phyloP scores from a whole-genome alignment of 2,797 vertebrate species.

The Bucorvus abyssinicus region DNA sequence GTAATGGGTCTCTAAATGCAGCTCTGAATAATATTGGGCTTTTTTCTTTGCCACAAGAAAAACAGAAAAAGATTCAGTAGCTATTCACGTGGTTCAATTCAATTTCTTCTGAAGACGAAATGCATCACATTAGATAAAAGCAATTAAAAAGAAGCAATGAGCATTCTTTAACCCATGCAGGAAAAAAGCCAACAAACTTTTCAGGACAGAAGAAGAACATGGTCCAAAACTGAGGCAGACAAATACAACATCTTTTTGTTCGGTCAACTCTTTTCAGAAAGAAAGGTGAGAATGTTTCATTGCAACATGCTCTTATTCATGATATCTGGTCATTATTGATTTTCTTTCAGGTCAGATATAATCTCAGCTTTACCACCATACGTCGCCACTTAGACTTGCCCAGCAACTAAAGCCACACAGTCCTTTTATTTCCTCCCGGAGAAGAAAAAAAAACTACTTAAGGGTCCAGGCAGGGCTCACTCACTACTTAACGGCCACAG shows the following conservation, averaged over 20 bases:
- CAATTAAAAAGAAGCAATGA: background rate
- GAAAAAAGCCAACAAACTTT: background rate
- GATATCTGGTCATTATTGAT: background rate
- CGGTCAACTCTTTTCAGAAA: background rate
- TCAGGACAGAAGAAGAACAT: background rate
- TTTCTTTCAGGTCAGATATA: background rate
- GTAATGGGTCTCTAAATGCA: background rate
- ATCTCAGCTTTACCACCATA: background rate
- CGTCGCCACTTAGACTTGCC: too few species aligned
- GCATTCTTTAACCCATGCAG: background rate
- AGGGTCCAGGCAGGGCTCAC: too few species aligned
- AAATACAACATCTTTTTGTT: background rate
- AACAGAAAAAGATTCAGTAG: background rate
- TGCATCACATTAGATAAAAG: background rate
- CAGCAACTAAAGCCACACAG: too few species aligned
- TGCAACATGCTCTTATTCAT: background rate
- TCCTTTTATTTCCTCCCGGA: too few species aligned
- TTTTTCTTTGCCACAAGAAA: background rate
- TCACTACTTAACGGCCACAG: too few species aligned
- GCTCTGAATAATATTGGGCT: background rate
- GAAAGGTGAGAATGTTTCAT: background rate
- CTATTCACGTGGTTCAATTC: background rate
- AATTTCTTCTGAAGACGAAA: background rate
- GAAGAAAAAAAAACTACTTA: too few species aligned
- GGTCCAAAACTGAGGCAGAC: background rate